Evolutionary conservation across 2,797 vertebrate species (phyloP), one percentile per base, ranked within the genome.

Genomic region (Poecile montanus): DNA sequence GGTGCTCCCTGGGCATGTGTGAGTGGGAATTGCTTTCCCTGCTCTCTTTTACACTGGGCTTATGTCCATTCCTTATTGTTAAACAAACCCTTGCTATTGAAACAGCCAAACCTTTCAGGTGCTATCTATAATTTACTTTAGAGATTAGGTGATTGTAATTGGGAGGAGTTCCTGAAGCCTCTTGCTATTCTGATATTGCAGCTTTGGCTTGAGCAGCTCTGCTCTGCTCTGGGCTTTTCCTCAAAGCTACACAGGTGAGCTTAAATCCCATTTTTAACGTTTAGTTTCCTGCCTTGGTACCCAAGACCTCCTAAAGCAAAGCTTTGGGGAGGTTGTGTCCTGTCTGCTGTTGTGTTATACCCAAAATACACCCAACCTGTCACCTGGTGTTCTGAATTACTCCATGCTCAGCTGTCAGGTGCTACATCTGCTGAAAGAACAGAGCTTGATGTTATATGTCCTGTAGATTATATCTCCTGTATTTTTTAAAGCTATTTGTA

Each of bases 291-390:
- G 34, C 7, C 8, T 57, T 34, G n/a, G 15, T 79, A 7, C 23
- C 26, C 16, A 18, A 32, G 54, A 25, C 11, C 10, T 48, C 14
- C 13, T 68, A 56, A 60, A 89, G 13, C 4, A 11, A 26, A 73
- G 22, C 32, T 71, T 16, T 54, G 48, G 57, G 44, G 4, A 57
- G 3, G 0, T 2, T 4, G 32, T 29, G 15, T 10, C 36, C 21
- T 32, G 9, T 21, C 19, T 63, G 54, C 32, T 2, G 22, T 34
- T 29, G 25, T 73, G 14, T 30, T 29, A 2, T 3, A 12, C 16
- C 34, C 47, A 53, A 17, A 42, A 4, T 3, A 25, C 1, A 4
- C 0, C 2, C 14, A 56, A 0, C 6, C 16, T 53, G 16, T 44
- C 9, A 1, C n/a, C 65, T 17, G 14, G 7, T 57, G 12, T 11